Base-by-base conservation (phyloP, 2,888 invertebrate genomes). In the Acrobasis repandana region DNA sequence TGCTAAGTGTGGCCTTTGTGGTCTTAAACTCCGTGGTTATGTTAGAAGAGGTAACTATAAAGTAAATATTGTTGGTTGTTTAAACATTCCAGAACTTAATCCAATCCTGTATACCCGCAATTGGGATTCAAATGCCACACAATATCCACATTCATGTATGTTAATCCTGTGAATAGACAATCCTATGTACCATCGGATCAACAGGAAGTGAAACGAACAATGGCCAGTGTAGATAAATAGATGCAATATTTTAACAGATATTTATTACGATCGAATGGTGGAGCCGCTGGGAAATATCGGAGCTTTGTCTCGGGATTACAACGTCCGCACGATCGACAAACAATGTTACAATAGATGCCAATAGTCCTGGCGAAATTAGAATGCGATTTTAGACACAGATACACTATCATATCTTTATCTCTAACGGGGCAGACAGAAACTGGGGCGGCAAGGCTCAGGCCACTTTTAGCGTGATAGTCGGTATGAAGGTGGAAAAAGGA, bases 61-160 rank as follows among this genome's bases (percentile, higher is more conserved):
- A 36, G 20, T 36, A 36, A 36, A 11, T 36, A 36, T 14, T 14
- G 38, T 28, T 28, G 4, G 38, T 38, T 14, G 43, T 43, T 38
- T 38, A 38, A 38, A 38, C 14, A 38, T n/a, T 52, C 36, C 52
- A 52, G 8, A 16, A 56, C 9, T 11, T 16, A n/a, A 33, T n/a
- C 28, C 28, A 33, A 43, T 43, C 43, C 46, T 46, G 15, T 28
- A 8, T 47, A 28, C 56, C 9, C 28, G 46, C 47, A 46, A 56
- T 28, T 47, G n/a, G 33, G 20, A 54, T 56, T 46, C 9, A 2
- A 52, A 36, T 28, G 16, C 57, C 16, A 15, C 47, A 56, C 46
- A 46, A 56, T 54, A 56, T 20, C 33, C 48, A 48, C 57, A 57
- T 48, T 57, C 56, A 33, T 56, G 56, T 33, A 46, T 56, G 47